Evolutionary conservation across 2,797 vertebrate genomes (phyloP).

Genomic region (Pseudocheirus occidentalis): DNA sequence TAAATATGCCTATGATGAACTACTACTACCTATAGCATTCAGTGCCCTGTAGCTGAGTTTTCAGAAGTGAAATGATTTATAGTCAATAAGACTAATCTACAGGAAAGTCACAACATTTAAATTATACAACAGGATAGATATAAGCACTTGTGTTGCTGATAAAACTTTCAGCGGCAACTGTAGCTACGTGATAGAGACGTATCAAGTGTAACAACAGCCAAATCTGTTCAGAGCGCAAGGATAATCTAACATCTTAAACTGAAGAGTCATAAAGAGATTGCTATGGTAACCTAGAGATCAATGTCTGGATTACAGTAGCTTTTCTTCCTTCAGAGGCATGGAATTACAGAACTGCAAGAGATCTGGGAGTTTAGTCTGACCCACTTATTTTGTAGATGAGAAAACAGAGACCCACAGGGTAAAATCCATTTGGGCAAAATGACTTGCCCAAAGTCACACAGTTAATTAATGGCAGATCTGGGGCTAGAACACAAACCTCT

Average conservation of each 20-base stretch:
- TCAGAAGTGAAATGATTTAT: constrained; percentile 55
- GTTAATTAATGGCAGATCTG: background rate
- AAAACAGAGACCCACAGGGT: constrained; percentile 26
- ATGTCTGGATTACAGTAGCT: constrained; percentile 45
- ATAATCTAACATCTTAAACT: constrained; percentile 44
- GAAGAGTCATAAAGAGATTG: constrained; percentile 24
- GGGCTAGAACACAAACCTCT: background rate
- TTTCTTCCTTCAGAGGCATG: constrained; percentile 51
- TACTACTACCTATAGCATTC: constrained; percentile 41
- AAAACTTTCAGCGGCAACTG: background rate
- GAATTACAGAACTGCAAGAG: constrained; percentile 62
- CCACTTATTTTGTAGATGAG: constrained; percentile 53
- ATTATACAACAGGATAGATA: constrained; percentile 40
- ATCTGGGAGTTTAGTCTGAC: constrained; percentile 61
- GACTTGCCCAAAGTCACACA: constrained; percentile 7
- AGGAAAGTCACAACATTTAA: constrained; percentile 41
- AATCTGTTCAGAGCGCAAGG: constrained; percentile 18
- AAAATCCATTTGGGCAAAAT: background rate
- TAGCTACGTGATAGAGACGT: constrained; percentile 47
- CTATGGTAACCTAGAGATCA: constrained; percentile 39
- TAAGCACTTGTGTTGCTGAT: constrained; percentile 48
- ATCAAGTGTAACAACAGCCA: constrained; percentile 59
- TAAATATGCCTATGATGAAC: background rate
- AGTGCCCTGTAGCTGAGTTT: constrained; percentile 52
- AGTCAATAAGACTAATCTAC: constrained; percentile 16